phyloP scores from a whole-genome alignment of 2,113 vertebrate species.

The Patagioenas fasciata region DNA sequence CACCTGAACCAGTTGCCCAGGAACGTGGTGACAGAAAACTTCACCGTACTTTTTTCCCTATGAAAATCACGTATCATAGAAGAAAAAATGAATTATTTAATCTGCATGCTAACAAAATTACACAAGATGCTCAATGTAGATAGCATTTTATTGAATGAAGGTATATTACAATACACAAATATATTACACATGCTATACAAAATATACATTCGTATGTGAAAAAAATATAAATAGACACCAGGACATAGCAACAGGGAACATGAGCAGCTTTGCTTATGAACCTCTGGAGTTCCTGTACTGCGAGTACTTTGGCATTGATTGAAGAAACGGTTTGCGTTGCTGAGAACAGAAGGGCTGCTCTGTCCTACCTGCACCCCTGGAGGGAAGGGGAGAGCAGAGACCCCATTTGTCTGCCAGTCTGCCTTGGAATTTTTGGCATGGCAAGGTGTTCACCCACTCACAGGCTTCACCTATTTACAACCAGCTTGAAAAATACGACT shows the following conservation, averaged over 20 bases:
- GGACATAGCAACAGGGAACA: constrained; percentile 48
- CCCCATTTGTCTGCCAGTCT: not conserved
- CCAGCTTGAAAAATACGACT: not conserved
- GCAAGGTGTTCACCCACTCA: not conserved
- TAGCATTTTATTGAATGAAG: constrained; percentile 73
- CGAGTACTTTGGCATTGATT: constrained; percentile 10
- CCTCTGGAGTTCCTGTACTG: not conserved
- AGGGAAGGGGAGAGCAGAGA: not conserved
- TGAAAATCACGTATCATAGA: not conserved
- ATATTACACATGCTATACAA: constrained; percentile 79
- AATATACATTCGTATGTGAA: constrained; percentile 78
- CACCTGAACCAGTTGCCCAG: not conserved
- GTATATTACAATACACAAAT: constrained; percentile 73
- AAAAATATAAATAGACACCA: constrained; percentile 76
- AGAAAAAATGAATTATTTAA: not conserved
- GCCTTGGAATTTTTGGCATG: not conserved
- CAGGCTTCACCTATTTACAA: not conserved
- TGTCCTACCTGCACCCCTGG: not conserved
- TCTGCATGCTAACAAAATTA: not conserved
- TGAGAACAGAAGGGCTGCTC: not conserved
- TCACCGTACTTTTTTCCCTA: not conserved
- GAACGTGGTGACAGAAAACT: not conserved
- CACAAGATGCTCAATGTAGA: not conserved
- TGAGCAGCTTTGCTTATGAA: not conserved
- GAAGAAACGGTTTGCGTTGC: not conserved